A percentile compares a stretch with the other conserved stretches of the same genome.
phyloP scores from a whole-genome alignment of 2,113 vertebrate species.

The Hylia prasina region DNA sequence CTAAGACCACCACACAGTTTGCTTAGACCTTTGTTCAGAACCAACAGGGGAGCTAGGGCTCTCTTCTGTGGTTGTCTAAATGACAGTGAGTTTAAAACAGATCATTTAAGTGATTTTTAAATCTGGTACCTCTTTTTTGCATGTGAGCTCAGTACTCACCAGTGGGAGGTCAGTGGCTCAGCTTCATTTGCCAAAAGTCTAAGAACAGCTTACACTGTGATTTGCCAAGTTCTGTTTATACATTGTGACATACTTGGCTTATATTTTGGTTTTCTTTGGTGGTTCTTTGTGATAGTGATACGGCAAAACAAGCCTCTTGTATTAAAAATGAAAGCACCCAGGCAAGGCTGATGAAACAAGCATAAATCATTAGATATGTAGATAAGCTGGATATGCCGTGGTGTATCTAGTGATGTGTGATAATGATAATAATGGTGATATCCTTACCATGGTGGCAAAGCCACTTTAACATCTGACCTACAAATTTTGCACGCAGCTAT shows the following conservation, averaged over 20 bases:
- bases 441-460: too few relatives aligned
- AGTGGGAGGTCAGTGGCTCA: not conserved
- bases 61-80: not conserved
- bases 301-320: not conserved
- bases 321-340: not conserved
- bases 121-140: not conserved
- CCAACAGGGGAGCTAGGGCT: not conserved
- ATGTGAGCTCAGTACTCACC: not conserved
- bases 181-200: not conserved
- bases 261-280: not conserved
- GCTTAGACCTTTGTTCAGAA: not conserved
- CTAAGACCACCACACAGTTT: not conserved
- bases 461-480: not conserved
- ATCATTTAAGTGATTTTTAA: not conserved
- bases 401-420: not conserved
- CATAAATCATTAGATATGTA: not conserved
- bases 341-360: not conserved
- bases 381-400: not conserved
- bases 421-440: too few relatives aligned
- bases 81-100: not conserved
- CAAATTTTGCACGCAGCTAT: not conserved
- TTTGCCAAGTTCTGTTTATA: not conserved
- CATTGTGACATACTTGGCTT: not conserved
- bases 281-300: not conserved
- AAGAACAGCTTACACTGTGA: not conserved